Evolutionary conservation across 1,140 invertebrate genomes (phyloP), one percentile per base, ranked within the genome.

Genomic region (Drosophila punjabiensis): DNA sequence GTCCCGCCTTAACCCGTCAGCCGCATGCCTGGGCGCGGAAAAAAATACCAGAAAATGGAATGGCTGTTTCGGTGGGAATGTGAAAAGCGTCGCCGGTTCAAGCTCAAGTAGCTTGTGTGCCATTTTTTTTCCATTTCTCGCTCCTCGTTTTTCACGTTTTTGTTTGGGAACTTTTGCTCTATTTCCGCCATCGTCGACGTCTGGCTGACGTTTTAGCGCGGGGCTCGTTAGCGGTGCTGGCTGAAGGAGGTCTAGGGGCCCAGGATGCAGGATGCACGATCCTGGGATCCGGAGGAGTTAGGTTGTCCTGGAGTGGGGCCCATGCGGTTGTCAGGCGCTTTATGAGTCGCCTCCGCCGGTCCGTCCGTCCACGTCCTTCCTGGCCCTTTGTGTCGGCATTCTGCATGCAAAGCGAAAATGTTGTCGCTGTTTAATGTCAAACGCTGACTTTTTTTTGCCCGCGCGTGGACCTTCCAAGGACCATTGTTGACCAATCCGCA

Each of bases 401-500:
- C 83, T 63, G 74, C 85, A 88, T 81, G 81, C 78, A 81, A 83
- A 88, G 78, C 78, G 78, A 88, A 85, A 88, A 89, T 89, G 78
- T 89, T 89, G 81, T 84, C 85, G 78, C 85, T 88, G 85, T 88
- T 89, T 88, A 88, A 88, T 89, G 85, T 88, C 85, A 89, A 88
- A 73, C 81, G 81, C 63, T 66, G 66, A 67, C 59, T 82, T 84
- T 50, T 50, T 48, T 28, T 28, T 24, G 7, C 8, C 4, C n/a
- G 24, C 1, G 3, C 24, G 58, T 24, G 30, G 30, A 18, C 18
- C 11, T 30, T 66, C 30, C 37, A 63, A 66, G 59, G 20, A 43
- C 58, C 55, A 39, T 65, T 41, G 63, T 30, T 30, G 24, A 9
- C 45, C 32, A 59, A 28, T 37, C 50, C 33, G 14, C 24, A 56